Conservation (phyloP, 2,797 vertebrate genomes). For the Sphenopsis melanotis region DNA sequence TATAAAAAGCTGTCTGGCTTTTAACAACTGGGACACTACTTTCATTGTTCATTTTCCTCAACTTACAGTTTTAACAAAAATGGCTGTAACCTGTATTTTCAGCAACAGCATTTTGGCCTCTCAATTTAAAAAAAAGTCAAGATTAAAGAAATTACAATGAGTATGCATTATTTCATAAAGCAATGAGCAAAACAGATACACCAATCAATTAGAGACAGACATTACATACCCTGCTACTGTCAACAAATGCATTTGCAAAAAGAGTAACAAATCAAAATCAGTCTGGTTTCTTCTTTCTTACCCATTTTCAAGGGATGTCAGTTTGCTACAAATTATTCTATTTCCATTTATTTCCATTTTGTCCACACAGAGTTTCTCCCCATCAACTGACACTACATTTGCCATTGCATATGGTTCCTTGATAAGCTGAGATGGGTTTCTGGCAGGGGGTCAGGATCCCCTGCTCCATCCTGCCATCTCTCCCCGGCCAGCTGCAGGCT, state of each 20-base stretch:
- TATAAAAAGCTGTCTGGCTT: background rate
- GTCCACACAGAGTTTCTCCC: background rate
- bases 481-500: background rate
- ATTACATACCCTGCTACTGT: background rate
- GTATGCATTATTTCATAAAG: background rate
- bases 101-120: background rate
- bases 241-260: background rate
- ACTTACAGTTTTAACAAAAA: background rate
- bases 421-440: background rate
- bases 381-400: background rate
- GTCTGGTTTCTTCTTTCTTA: background rate
- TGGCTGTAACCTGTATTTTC: background rate
- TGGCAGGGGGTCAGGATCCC: background rate
- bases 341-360: background rate
- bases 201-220: background rate
- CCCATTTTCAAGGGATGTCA: background rate
- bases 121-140: background rate
- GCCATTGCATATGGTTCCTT: too few relatives aligned
- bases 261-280: background rate
- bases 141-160: background rate
- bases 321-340: background rate
- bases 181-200: background rate
- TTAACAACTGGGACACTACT: background rate
- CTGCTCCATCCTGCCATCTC: background rate
- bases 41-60: background rate